Conservation (phyloP, 2,113 vertebrate species). For the Lethenteron reissneri region DNA sequence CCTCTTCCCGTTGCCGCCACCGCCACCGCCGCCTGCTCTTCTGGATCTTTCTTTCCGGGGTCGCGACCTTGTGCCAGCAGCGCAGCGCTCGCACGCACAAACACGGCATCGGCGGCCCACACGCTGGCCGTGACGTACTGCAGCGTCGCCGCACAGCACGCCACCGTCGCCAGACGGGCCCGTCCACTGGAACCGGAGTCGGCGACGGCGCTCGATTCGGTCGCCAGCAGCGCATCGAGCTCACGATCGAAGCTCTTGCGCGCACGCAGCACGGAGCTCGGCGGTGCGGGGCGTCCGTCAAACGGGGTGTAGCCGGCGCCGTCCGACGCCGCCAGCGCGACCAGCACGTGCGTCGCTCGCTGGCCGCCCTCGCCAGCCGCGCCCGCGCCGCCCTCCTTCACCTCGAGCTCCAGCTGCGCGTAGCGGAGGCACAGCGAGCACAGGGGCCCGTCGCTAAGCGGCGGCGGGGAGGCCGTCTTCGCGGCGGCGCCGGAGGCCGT, state of each 20-base stretch:
- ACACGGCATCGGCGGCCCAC: slow-evolving; percentile 34
- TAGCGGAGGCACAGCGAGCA: slow-evolving; percentile 57
- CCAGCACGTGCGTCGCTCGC: slow-evolving; percentile 37
- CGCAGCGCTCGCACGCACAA: slow-evolving; percentile 19
- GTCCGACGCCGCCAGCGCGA: slow-evolving; percentile 31
- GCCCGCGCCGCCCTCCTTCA: slow-evolving; percentile 10
- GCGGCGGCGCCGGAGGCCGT: slow-evolving; percentile 15
- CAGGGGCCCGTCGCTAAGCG: slow-evolving; percentile 23
- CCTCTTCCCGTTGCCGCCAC: neutral
- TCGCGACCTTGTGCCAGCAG: too few species aligned
- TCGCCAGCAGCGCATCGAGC: slow-evolving; percentile 19
- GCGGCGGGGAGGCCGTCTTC: neutral
- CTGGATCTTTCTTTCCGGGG: too few species aligned
- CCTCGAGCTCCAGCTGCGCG: slow-evolving; percentile 49
- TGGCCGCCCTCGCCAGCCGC: slow-evolving; percentile 16
- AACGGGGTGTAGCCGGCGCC: slow-evolving; percentile 20
- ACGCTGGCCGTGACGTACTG: slow-evolving; percentile 67
- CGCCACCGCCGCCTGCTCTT: slow-evolving; percentile 15
- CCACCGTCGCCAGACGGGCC: slow-evolving; percentile 23
- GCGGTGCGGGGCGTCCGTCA: slow-evolving; percentile 21
- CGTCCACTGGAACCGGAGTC: neutral
- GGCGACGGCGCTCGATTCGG: neutral
- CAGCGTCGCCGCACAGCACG: slow-evolving; percentile 56
- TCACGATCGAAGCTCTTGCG: slow-evolving; percentile 45
- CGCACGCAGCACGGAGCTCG: slow-evolving; percentile 46